Conservation (phyloP, 35 echinoderm and acorn worm genomes). For the Apostichopus californicus region DNA sequence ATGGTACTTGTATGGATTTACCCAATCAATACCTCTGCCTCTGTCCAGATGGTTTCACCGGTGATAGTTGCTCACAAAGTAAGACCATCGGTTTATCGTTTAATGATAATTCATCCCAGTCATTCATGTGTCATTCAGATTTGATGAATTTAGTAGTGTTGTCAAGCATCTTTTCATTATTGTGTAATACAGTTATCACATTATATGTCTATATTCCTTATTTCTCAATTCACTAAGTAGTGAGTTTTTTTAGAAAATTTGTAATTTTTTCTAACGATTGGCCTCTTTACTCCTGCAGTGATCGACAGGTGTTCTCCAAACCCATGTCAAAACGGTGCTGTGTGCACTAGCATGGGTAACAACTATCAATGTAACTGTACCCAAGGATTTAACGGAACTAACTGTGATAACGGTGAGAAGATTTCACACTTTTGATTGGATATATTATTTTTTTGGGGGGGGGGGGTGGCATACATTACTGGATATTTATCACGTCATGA, state of each 20-base stretch:
- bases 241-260: no score
- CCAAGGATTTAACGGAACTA: constrained; percentile 43
- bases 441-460: background rate
- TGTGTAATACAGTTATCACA: no score
- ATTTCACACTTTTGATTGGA: background rate
- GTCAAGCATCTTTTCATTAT: no score
- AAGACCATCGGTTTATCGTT: background rate
- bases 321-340: constrained; percentile 55
- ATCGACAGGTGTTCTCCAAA: constrained; percentile 43
- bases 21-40: constrained; percentile 58
- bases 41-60: constrained; percentile 73
- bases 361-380: constrained; percentile 48
- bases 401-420: constrained; percentile 56
- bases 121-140: no score
- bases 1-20: constrained; percentile 59
- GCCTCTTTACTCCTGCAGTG: constrained; percentile 26
- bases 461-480: no score
- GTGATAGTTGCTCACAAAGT: constrained; percentile 55
- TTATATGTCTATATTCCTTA: no score
- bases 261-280: no score
- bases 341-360: constrained; percentile 28
- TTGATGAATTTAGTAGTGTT: no score
- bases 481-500: no score
- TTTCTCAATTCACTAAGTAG: no score
- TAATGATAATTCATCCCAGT: no score